These are phyloP conservation scores for Apogon hyalosoma DNA, from an alignment of 2,797 vertebrate genomes.

Conservation along the genomic window DNA sequence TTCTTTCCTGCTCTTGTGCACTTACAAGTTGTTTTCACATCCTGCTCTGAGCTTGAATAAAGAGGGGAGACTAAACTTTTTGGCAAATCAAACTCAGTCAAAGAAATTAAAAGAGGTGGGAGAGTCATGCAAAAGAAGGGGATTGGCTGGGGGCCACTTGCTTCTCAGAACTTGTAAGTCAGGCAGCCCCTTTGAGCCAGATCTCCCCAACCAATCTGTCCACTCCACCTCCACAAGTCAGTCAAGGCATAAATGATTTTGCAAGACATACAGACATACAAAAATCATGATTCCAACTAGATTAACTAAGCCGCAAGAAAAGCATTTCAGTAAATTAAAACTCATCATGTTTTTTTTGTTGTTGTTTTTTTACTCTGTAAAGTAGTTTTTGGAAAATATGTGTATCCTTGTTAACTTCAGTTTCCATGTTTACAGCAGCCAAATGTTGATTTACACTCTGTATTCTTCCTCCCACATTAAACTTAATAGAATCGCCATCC, in stretches of 20 bases:
- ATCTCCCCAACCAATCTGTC: constrained; percentile 10
- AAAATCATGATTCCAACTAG: background rate
- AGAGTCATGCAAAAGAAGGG: background rate
- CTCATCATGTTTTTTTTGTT: background rate
- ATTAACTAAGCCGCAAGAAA: background rate
- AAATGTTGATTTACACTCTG: background rate
- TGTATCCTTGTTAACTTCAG: background rate
- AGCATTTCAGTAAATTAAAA: background rate
- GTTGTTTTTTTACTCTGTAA: background rate
- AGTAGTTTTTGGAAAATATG: background rate
- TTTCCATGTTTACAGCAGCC: background rate
- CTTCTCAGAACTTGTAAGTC: background rate
- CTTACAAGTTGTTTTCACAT: no score
- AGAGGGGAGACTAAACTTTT: background rate
- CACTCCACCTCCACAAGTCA: background rate
- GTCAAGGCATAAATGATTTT: background rate
- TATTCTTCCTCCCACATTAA: constrained; percentile 1
- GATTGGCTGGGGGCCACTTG: background rate
- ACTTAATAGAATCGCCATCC: background rate
- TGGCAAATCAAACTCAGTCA: background rate
- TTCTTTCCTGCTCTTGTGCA: background rate
- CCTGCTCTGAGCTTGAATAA: background rate
- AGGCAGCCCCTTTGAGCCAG: background rate
- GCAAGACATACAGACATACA: background rate
- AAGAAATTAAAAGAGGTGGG: background rate